phyloP scores from a whole-genome alignment of 2,797 vertebrate species.

The Cephalopachus bancanus region DNA sequence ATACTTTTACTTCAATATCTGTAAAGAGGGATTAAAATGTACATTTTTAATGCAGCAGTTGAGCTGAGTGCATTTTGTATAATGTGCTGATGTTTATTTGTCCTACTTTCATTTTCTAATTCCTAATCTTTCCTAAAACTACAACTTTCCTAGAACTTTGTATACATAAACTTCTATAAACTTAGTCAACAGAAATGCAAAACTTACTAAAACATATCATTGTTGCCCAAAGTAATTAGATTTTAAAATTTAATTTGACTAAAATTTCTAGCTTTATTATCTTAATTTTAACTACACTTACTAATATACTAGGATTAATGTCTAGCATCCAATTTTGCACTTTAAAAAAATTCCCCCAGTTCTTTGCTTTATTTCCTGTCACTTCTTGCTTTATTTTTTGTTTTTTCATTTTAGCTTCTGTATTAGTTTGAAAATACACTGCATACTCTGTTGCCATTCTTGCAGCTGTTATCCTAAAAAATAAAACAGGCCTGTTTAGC shows the following conservation, averaged over 20 bases:
- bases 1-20: constrained; percentile 82
- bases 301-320: neutral
- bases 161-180: neutral
- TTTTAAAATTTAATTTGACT: neutral
- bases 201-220: neutral
- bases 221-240: neutral
- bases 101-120: neutral
- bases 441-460: neutral
- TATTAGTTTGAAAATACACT: neutral
- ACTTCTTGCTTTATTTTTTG: neutral
- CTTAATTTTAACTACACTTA: neutral
- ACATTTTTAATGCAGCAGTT: constrained; percentile 66
- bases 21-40: constrained; percentile 74
- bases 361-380: neutral
- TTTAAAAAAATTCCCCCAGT: neutral
- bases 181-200: constrained; percentile 4
- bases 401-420: neutral
- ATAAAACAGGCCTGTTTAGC: neutral
- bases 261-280: neutral
- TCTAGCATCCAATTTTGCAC: neutral
- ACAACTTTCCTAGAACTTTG: neutral
- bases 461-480: neutral
- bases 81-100: neutral
- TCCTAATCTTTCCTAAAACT: constrained; percentile 6
- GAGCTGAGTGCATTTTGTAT: neutral